Conservation (phyloP, 2,797 vertebrate species). For the Sylvilagus floridanus region DNA sequence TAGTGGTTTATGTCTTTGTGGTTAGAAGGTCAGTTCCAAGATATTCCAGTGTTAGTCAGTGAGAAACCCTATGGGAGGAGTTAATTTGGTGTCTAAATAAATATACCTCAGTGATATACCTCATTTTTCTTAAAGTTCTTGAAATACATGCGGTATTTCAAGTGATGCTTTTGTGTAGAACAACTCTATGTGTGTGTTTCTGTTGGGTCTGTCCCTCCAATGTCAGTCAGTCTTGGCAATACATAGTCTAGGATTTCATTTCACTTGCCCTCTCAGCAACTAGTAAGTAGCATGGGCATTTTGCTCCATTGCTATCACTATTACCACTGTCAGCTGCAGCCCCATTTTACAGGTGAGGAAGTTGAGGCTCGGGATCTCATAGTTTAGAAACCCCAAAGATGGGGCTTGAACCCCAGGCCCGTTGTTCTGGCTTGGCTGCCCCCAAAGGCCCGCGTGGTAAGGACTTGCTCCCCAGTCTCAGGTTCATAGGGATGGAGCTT, state of each 20-base stretch:
- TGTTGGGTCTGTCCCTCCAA: neutral
- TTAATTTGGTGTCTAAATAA: constrained; percentile 26
- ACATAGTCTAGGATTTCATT: constrained; percentile 7
- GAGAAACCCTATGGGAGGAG: neutral
- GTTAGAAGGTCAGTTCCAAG: constrained; percentile 45
- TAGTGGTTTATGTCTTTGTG: constrained; percentile 55
- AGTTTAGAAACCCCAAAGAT: neutral
- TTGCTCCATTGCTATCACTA: neutral
- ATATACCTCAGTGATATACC: neutral
- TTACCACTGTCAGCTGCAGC: neutral
- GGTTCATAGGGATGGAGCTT: too few relatives aligned
- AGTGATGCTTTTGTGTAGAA: neutral
- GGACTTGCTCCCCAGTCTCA: too few relatives aligned
- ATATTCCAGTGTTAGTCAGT: neutral
- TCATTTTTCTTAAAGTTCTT: constrained; percentile 35
- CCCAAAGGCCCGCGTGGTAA: too few relatives aligned
- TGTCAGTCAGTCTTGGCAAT: neutral
- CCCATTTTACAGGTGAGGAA: constrained; percentile 17
- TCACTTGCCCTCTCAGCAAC: neutral
- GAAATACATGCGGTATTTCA: constrained; percentile 53
- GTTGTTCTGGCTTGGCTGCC: neutral
- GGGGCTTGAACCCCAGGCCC: neutral
- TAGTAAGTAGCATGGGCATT: neutral
- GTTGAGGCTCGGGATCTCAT: neutral
- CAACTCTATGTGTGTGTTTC: neutral